Base-by-base conservation (phyloP, 2,797 vertebrate genomes). In the Phaenicophaeus curvirostris region DNA sequence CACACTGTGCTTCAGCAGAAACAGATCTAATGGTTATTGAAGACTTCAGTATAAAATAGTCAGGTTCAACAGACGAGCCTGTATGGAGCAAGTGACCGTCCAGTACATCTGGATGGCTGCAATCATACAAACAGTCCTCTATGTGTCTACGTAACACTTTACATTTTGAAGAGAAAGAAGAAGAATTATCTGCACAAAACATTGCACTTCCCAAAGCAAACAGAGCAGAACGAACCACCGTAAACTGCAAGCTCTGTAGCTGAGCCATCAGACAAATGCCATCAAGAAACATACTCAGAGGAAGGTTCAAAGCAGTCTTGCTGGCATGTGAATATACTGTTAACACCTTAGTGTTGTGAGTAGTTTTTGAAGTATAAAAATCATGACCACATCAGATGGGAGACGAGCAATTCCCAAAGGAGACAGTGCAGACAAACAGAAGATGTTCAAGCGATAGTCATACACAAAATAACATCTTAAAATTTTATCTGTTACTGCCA, bases 401-500 rank as follows among this genome's bases (percentile, higher is more conserved):
- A 42, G 74, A 67, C 6, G 13, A 90, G 21, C 21, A 48, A 39
- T 21, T 83, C 30, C 55, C 42, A 68, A 51, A 5, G 61, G 39
- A 66, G 18, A 58, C 69, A 65, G 14, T 4, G 31, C n/a, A 30
- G 59, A 33, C 19, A 55, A 58, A 59, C 0, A 37, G 8, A 42
- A 11, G 71, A 61, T 20, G n/a, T 17, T 71, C 67, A 58, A 33
- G 42, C 14, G 3, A 42, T 12, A 19, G 23, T 35, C 15, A 25
- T 0, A 15, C 15, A 35, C 39, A 33, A 53, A 57, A 17, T 8
- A 20, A 13, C 18, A 5, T 6, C 66, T 42, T 18, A 19, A 12
- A 67, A 25, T 13, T 59, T 79, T 78, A 63, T 80, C 87, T 83
- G 50, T 57, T 89, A 79, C 85, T 93, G 90, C 94, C 90, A 95